These are phyloP conservation scores for Tipula helvola DNA, from an alignment of 2,888 invertebrate species.

Conservation along the genomic window DNA sequence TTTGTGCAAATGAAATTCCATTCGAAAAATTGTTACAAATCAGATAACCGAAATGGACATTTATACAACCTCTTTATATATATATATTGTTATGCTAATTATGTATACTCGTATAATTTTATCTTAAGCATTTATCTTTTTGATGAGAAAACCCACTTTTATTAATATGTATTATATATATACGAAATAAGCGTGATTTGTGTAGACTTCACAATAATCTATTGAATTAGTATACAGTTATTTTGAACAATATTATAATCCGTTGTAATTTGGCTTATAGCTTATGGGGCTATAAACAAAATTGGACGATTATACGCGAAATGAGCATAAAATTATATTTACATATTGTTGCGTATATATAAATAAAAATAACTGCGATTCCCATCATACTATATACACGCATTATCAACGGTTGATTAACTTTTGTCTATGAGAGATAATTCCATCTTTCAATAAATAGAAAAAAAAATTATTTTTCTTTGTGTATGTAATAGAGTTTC, in stretches of 20 bases:
- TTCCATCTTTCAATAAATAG: neutral
- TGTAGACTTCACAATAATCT: neutral
- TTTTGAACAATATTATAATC: neutral
- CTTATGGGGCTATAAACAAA: neutral
- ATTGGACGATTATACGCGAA: neutral
- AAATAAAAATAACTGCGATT: neutral
- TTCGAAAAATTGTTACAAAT: neutral
- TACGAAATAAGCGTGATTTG: neutral
- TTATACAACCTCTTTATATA: neutral
- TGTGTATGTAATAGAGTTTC: neutral
- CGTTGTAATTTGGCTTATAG: neutral
- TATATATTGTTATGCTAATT: neutral
- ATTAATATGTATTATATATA: neutral
- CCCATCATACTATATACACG: neutral
- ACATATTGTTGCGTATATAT: neutral
- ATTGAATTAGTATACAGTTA: neutral
- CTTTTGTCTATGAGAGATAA: neutral
- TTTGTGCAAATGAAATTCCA: neutral
- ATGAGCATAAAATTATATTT: neutral
- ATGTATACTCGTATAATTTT: neutral
- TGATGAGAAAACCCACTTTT: constrained; percentile 4
- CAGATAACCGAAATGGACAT: neutral
- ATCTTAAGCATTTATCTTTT: neutral
- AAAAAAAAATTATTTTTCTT: too few species aligned
- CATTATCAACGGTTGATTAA: neutral